Conservation (phyloP, 2,888 invertebrate genomes). For the Panopea generosa region DNA sequence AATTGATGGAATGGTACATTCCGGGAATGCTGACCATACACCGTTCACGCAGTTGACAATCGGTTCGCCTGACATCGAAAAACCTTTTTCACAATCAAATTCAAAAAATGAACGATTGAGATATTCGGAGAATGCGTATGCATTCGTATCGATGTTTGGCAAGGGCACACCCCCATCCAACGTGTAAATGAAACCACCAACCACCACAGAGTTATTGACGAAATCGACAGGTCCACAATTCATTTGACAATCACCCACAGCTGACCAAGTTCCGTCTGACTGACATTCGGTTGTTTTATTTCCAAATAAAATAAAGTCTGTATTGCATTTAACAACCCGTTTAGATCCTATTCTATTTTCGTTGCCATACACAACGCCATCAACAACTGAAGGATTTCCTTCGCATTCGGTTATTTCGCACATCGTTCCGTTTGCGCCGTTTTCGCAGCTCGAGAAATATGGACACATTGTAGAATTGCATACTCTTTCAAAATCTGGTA, state of each 20-base stretch:
- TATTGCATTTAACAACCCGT: slow-evolving; percentile 9
- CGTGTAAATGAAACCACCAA: neutral
- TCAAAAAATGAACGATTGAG: too few relatives aligned
- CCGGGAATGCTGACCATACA: too few relatives aligned
- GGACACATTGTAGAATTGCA: neutral
- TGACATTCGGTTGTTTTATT: slow-evolving; percentile 1
- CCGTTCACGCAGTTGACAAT: too few relatives aligned
- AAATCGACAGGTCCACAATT: neutral
- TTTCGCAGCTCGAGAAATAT: slow-evolving; percentile 2
- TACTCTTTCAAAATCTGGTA: neutral
- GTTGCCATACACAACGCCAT: slow-evolving; percentile 20
- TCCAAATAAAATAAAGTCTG: slow-evolving; percentile 4
- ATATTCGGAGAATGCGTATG: too few relatives aligned
- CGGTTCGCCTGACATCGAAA: too few relatives aligned
- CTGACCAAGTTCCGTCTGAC: slow-evolving; percentile 15
- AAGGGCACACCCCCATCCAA: neutral
- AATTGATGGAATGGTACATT: too few relatives aligned
- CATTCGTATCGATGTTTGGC: too few relatives aligned
- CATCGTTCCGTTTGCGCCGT: neutral
- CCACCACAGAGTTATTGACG: neutral
- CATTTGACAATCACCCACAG: neutral
- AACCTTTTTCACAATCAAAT: too few relatives aligned
- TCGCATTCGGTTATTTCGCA: slow-evolving; percentile 21
- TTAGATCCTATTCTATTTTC: slow-evolving; percentile 9
- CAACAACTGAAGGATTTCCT: neutral